Evolutionary conservation across 2,888 invertebrate species (phyloP), one percentile per base, ranked within the genome.

Genomic region (Gymnoscelis rufifasciata): DNA sequence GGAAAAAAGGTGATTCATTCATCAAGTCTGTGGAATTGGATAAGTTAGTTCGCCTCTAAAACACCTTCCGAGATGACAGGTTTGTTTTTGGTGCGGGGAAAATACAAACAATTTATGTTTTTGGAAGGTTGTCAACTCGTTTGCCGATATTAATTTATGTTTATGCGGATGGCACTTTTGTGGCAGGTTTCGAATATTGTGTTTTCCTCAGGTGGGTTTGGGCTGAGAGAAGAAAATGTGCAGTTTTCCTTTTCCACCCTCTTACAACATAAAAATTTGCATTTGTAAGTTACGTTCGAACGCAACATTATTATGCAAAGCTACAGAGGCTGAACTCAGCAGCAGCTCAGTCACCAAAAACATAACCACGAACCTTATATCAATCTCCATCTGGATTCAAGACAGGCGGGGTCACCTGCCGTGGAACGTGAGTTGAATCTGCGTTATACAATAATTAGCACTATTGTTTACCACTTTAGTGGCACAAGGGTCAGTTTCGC

Each of bases 101-200:
- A 68, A 63, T n/a, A 64, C 60, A 62, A 62, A 52, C 56, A 56
- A 57, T 56, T 56, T 59, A 62, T 62, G 57, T 68, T 68, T 73
- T 74, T 72, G 67, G 71, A 69, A 69, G 69, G 62, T 66, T 72
- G 70, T 68, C 73, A 74, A 71, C 62, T 74, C 70, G 67, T 68
- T 66, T 60, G 66, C 59, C 62, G 64, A 69, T 71, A 70, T 67
- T 68, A 66, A 64, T 66, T 65, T 62, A 64, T 66, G 19, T 35
- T 33, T 35, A 64, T 59, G 57, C 51, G 59, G 60, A 61, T 62
- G 64, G 61, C 58, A 43, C 55, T 59, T 60, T 62, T 54, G 58
- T 58, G 38, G 50, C 57, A 28, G 59, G 59, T 45, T 67, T 66
- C 61, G 35, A 11, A 23, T 35, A 19, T 19, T 3, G 35, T 35